Evolutionary conservation across 2,797 vertebrate genomes (phyloP).

Genomic region (Notoglanidium macrostoma): DNA sequence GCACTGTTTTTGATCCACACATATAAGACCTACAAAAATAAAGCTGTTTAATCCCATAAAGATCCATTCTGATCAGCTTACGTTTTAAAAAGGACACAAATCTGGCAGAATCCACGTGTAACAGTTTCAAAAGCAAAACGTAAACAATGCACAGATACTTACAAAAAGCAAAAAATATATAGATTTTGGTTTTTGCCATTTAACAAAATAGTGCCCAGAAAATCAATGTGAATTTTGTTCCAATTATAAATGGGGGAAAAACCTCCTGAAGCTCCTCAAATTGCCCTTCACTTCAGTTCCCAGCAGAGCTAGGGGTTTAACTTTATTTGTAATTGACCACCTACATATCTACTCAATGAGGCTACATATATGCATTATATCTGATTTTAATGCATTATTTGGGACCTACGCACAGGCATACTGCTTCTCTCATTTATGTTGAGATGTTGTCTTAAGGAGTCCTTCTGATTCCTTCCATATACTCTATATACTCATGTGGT

Average conservation of each 20-base stretch:
- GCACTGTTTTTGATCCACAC: not conserved
- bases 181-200: not conserved
- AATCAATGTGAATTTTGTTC: not conserved
- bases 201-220: slow-evolving; percentile 15
- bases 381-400: slow-evolving; percentile 29
- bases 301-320: not conserved
- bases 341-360: slow-evolving; percentile 3
- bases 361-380: slow-evolving; percentile 36
- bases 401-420: slow-evolving; percentile 14
- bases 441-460: slow-evolving; percentile 1
- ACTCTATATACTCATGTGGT: slow-evolving; percentile 64
- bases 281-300: not conserved
- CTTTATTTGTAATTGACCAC: not conserved
- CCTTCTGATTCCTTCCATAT: not conserved
- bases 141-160: slow-evolving; percentile 31
- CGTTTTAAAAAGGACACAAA: not conserved
- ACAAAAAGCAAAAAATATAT: not conserved
- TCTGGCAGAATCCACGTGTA: not conserved
- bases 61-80: not conserved
- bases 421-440: slow-evolving; percentile 8
- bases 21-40: slow-evolving; percentile 21
- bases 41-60: slow-evolving; percentile 14
- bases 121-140: slow-evolving; percentile 16
- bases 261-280: not conserved
- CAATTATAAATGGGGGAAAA: not conserved